Evolutionary conservation across 2,113 vertebrate species (phyloP).

Genomic region (Dasyornis broadbenti): DNA sequence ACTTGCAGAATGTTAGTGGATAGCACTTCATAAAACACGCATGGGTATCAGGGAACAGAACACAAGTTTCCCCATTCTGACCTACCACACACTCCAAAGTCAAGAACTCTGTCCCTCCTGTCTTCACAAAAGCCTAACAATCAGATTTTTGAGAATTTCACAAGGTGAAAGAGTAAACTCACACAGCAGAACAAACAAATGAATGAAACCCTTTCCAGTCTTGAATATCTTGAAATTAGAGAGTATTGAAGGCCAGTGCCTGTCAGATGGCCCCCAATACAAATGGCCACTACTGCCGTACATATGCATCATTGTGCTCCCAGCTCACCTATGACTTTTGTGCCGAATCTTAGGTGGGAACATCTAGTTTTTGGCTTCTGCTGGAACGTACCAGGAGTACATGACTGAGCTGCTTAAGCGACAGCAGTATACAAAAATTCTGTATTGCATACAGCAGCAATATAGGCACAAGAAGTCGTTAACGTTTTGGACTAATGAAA

Average conservation of each 20-base stretch:
- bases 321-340: neutral
- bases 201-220: neutral
- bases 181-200: neutral
- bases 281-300: neutral
- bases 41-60: neutral
- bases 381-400: neutral
- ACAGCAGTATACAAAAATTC: neutral
- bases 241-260: neutral
- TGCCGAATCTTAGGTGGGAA: neutral
- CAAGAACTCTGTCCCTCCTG: neutral
- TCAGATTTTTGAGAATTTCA: neutral
- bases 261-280: neutral
- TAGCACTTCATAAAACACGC: neutral
- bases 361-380: neutral
- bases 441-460: neutral
- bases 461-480: rapidly evolving
- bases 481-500: neutral
- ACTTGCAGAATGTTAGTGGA: neutral
- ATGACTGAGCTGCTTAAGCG: neutral
- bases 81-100: neutral
- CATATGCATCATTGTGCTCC: rapidly evolving
- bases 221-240: neutral
- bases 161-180: neutral
- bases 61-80: neutral
- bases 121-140: neutral